A percentile compares a stretch with the other conserved stretches of the same genome.
These are phyloP conservation scores for Tuta absoluta DNA, from an alignment of 2,888 invertebrate genomes.

Conservation along the genomic window DNA sequence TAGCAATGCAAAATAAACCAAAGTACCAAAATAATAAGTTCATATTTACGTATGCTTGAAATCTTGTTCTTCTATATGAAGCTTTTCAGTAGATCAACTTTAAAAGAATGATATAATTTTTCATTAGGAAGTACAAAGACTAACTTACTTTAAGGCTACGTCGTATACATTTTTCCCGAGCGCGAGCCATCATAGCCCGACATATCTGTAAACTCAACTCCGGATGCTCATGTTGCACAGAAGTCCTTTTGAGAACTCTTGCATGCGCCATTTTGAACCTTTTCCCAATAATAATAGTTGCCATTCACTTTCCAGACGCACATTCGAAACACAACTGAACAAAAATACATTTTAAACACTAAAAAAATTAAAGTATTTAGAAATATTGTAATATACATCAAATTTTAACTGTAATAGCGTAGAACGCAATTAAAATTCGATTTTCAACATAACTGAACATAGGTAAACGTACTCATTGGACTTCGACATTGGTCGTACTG, in stretches of 20 bases:
- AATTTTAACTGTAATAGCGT: background rate
- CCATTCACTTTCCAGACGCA: background rate
- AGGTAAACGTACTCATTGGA: slow-evolving; percentile 7
- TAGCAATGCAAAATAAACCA: no score
- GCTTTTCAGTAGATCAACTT: no score
- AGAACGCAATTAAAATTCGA: slow-evolving; percentile 5
- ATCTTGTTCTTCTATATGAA: no score
- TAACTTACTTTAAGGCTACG: background rate
- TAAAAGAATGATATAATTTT: background rate
- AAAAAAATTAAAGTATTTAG: background rate
- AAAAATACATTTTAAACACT: slow-evolving; percentile 1
- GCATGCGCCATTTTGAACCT: slow-evolving; percentile 16
- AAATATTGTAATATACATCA: slow-evolving; percentile 8
- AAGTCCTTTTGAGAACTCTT: background rate
- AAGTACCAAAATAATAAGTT: no score
- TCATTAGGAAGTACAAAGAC: background rate
- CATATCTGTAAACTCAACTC: slow-evolving; percentile 4
- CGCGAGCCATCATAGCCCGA: slow-evolving; percentile 23
- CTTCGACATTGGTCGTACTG: slow-evolving; percentile 4
- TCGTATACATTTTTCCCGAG: slow-evolving; percentile 9
- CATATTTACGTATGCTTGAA: no score
- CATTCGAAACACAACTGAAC: background rate
- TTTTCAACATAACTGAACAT: background rate
- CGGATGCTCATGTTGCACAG: background rate
- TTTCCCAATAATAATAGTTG: background rate